Percentiles rank a stretch among this genome's conserved stretches.
Conservation (phyloP, 2,888 invertebrate genomes). For the Coecobrya sp. region DNA sequence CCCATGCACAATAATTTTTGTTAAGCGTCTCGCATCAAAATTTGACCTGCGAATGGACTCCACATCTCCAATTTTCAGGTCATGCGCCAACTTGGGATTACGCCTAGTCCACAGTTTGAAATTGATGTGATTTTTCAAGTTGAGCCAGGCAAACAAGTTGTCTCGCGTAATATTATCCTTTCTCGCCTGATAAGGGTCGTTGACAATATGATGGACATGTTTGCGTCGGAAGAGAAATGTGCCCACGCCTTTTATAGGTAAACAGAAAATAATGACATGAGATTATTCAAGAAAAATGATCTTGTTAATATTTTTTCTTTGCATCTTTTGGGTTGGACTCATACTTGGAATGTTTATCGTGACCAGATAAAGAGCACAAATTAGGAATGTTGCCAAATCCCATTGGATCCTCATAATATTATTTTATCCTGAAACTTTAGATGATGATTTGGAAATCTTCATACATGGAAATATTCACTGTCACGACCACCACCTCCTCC, state of each 20-base stretch:
- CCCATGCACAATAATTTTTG: too few relatives aligned
- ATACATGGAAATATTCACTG: neutral
- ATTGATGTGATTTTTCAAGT: conserved; percentile 83
- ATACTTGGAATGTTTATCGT: conserved; percentile 35
- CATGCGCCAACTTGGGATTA: too few relatives aligned
- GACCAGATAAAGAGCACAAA: conserved; percentile 46
- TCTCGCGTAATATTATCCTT: neutral
- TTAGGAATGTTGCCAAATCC: conserved; percentile 43
- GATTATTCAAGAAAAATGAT: neutral
- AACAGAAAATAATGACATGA: neutral
- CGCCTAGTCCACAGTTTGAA: conserved; percentile 81
- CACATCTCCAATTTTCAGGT: too few relatives aligned
- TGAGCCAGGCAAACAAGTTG: conserved; percentile 84
- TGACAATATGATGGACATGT: conserved; percentile 70
- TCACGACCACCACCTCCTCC: too few relatives aligned
- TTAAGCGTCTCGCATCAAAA: too few relatives aligned
- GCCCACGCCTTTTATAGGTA: conserved; percentile 55
- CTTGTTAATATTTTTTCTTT: neutral
- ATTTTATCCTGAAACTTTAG: conserved; percentile 4
- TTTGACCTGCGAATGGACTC: too few relatives aligned
- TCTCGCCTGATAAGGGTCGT: conserved; percentile 84
- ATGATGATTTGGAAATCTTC: neutral
- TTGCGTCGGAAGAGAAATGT: conserved; percentile 79
- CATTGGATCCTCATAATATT: conserved; percentile 44
- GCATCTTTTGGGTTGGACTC: neutral